A percentile compares a stretch with the other conserved stretches of the same genome.
Conservation (phyloP, 2,888 invertebrate species). For the Amiota minor region DNA sequence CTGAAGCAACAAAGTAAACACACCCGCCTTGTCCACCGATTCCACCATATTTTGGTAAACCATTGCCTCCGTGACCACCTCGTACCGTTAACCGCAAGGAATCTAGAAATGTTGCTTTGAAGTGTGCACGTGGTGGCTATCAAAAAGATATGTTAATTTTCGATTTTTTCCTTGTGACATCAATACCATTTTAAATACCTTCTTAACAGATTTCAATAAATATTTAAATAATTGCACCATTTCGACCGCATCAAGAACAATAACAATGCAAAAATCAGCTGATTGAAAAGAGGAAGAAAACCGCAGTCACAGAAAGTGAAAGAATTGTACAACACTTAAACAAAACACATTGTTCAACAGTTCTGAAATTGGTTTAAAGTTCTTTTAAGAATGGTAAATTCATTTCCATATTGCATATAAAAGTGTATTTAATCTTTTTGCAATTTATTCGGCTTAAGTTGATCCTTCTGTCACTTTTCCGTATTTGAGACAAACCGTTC, state of each 20-base stretch:
- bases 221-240: slow-evolving; percentile 70
- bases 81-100: slow-evolving; percentile 84
- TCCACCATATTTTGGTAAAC: slow-evolving; percentile 87
- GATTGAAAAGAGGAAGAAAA: slow-evolving; percentile 21
- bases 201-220: slow-evolving; percentile 62
- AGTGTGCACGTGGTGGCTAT: slow-evolving; percentile 62
- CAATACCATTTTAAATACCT: slow-evolving; percentile 47
- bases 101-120: slow-evolving; percentile 81
- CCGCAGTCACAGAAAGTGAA: background rate
- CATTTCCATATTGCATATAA: background rate
- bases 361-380: background rate
- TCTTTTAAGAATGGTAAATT: background rate
- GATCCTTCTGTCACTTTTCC: too few species aligned
- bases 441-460: too few species aligned
- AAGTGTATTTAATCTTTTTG: background rate
- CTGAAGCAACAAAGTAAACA: slow-evolving; percentile 82
- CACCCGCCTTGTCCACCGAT: slow-evolving; percentile 93
- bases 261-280: slow-evolving; percentile 33
- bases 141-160: background rate
- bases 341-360: too few species aligned
- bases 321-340: background rate
- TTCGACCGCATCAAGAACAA: slow-evolving; percentile 16
- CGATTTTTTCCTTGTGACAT: background rate
- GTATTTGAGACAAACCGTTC: too few species aligned
- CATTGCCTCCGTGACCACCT: slow-evolving; percentile 86